A percentile compares a stretch with the other conserved stretches of the same genome.
phyloP scores from a whole-genome alignment of 2,113 vertebrate genomes.

The Tetrax tetrax region DNA sequence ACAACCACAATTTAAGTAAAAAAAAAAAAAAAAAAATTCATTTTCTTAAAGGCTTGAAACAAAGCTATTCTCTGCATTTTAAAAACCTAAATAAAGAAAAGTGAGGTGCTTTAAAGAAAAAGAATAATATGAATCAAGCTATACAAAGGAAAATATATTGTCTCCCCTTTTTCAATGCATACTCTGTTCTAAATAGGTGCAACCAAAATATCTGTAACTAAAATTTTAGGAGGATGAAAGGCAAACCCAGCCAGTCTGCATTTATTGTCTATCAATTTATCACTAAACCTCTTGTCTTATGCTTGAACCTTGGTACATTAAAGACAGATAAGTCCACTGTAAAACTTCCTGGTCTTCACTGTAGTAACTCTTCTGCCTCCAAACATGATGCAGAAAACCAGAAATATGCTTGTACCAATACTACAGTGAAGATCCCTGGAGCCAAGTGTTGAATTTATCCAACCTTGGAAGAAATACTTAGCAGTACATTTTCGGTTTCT shows the following conservation, averaged over 20 bases:
- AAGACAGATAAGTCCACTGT: neutral
- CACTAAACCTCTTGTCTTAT: neutral
- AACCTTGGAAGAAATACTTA: neutral
- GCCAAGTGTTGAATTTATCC: neutral
- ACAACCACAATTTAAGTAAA: constrained; percentile 34
- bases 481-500: neutral
- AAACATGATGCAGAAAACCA: neutral
- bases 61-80: neutral
- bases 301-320: neutral
- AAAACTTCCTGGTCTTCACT: neutral
- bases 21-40: neutral
- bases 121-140: neutral
- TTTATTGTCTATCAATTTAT: neutral
- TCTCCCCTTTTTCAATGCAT: neutral
- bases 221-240: neutral
- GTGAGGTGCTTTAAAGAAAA: neutral
- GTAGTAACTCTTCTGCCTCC: neutral
- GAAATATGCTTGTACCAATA: neutral
- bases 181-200: neutral
- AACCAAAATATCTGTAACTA: neutral
- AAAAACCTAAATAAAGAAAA: neutral
- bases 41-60: constrained; percentile 7
- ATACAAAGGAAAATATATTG: neutral
- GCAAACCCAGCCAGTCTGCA: neutral
- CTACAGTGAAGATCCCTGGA: neutral